A percentile compares a stretch with the other conserved stretches of the same genome.
These are phyloP conservation scores for Andrena minutula DNA, from an alignment of 2,888 invertebrate genomes.

Conservation along the genomic window DNA sequence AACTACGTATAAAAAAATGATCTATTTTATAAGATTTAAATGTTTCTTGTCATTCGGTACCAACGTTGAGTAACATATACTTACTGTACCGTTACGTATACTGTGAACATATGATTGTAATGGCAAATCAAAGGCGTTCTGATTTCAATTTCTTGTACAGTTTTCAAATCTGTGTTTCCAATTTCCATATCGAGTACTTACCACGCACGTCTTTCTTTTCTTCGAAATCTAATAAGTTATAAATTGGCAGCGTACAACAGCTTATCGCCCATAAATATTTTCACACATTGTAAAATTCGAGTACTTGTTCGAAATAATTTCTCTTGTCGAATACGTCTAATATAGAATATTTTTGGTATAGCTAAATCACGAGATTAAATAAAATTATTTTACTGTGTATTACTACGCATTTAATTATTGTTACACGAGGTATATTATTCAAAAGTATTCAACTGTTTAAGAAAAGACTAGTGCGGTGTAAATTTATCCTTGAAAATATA, in stretches of 20 bases:
- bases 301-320: neutral
- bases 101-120: conserved; percentile 33
- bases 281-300: neutral
- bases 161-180: conserved; percentile 30
- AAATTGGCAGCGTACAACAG: neutral
- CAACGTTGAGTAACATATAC: conserved; percentile 10
- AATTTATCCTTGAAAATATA: conserved; percentile 31
- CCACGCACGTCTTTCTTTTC: neutral
- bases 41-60: neutral
- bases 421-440: conserved; percentile 24
- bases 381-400: conserved; percentile 23
- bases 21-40: conserved; percentile 37
- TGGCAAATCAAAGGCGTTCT: conserved; percentile 12
- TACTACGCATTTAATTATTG: conserved; percentile 5
- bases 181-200: conserved; percentile 28
- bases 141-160: conserved; percentile 37
- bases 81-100: neutral
- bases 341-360: conserved; percentile 5
- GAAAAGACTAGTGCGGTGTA: conserved; percentile 35
- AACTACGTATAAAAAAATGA: conserved; percentile 16
- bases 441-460: conserved; percentile 50
- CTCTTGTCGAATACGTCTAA: neutral
- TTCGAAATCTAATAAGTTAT: conserved; percentile 3
- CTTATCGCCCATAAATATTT: neutral
- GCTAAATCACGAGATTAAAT: neutral